Conservation (phyloP, 2,797 vertebrate species). For the Labroides dimidiatus region DNA sequence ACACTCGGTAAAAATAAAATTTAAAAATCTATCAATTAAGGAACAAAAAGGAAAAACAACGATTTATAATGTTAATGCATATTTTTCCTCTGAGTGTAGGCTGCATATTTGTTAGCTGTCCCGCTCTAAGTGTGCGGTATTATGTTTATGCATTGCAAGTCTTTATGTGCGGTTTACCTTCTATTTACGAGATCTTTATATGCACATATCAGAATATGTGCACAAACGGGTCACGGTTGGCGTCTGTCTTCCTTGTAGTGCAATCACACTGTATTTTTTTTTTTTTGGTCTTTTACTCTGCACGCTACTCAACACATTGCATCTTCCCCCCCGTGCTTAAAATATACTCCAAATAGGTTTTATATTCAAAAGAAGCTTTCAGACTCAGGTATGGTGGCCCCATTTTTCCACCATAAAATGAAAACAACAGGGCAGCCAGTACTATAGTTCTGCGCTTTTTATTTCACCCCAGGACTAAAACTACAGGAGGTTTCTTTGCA, state of each 20-base stretch:
- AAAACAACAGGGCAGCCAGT: constrained; percentile 55
- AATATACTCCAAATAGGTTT: constrained; percentile 30
- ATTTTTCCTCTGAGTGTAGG: not conserved
- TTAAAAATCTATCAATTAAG: no score
- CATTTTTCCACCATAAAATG: constrained; percentile 55
- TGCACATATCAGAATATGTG: not conserved
- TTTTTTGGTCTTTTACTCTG: constrained; percentile 9
- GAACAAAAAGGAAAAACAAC: no score
- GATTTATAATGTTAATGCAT: rapidly evolving
- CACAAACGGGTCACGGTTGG: constrained; percentile 9
- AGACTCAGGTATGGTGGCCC: constrained; percentile 61
- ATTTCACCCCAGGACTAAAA: constrained; percentile 49
- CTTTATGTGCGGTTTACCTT: not conserved
- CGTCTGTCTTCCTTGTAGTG: not conserved
- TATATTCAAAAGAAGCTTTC: constrained; percentile 31
- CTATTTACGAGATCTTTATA: constrained; percentile 12
- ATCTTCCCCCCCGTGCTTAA: constrained; percentile 31
- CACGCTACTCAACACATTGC: not conserved
- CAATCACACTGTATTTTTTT: not conserved
- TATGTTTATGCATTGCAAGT: not conserved
- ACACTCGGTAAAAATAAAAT: not conserved
- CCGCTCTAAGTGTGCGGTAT: not conserved
- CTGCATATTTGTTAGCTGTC: not conserved
- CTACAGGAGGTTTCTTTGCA: constrained; percentile 71
- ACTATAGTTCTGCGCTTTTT: constrained; percentile 48